Base-by-base conservation (phyloP, 2,113 vertebrate genomes). In the Megaleporinus macrocephalus region DNA sequence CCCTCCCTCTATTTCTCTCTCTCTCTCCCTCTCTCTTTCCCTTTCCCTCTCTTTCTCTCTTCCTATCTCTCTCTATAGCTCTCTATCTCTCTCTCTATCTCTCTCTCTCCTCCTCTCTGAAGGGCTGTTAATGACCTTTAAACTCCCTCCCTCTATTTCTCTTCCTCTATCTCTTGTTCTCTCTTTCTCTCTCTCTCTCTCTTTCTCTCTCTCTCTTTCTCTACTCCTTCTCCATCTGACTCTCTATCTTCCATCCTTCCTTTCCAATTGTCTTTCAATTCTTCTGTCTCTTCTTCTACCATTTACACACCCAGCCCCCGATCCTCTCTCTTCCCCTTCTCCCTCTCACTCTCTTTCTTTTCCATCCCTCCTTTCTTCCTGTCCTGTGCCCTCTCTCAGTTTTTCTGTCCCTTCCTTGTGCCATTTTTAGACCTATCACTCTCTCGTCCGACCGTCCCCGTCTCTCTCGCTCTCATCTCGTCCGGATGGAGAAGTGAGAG, bases 401-500 rank as follows among this genome's bases (percentile, higher is more conserved):
- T 24, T n/a, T 59, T 15, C 57, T 15, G 24, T 13, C n/a, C 5
- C 24, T 26, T 18, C 53, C 3, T 0, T 5, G 53, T 12, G 10
- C 22, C 57, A 61, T 61, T 61, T 61, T 61, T 24, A 61, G 22
- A 22, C 53, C 53, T 6, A 22, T 55, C 53, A 12, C 57, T 61
- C 22, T 49, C 69, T 72, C 69, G 18, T 22, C 22, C 53, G 18
- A 22, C 20, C 20, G 14, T 1, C 14, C n/a, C 49, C 15, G 14
- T 61, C 57, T 18, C 13, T 73, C 75, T 65, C 68, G 18, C 33
- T 71, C 27, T 66, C n/a, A 12, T 76, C 61, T 78, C 57, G 57
- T 59, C 65, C 53, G 11, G 41, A 51, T 41, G 29, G 57, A 76
- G 24, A 72, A 82, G 63, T 76, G 55, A 77, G 72, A 80, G 33